Evolutionary conservation across 1,140 invertebrate species (phyloP).

Genomic region (Micrasema longulum): DNA sequence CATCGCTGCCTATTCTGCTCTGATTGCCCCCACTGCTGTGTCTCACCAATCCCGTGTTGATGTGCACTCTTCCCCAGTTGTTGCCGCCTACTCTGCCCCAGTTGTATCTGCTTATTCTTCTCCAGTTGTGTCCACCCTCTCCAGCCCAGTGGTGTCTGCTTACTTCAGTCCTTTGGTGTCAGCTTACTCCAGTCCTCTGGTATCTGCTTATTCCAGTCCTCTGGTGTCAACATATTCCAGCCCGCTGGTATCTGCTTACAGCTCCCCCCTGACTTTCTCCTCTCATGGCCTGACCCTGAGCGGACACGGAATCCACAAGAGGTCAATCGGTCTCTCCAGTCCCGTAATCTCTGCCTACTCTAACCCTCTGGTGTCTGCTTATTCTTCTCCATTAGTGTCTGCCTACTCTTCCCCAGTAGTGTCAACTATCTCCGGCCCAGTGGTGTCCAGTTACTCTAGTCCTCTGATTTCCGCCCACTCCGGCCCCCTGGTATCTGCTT

Average conservation of each 20-base stretch:
- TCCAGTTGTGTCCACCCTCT: conserved; percentile 49
- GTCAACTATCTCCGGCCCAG: conserved; percentile 42
- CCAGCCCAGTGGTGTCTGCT: conserved; percentile 52
- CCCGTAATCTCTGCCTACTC: conserved; percentile 29
- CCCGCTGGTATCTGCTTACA: too few species aligned
- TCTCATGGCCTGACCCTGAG: conserved; percentile 59
- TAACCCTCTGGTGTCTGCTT: conserved; percentile 49
- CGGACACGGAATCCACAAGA: conserved; percentile 55
- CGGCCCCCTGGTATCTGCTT: conserved; percentile 35
- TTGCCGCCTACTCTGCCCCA: conserved; percentile 36
- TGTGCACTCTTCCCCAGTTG: conserved; percentile 54
- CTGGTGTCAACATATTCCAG: conserved; percentile 35
- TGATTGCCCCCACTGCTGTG: conserved; percentile 51
- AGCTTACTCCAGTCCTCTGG: conserved; percentile 52
- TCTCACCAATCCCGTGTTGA: conserved; percentile 59
- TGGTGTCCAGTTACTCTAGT: conserved; percentile 37
- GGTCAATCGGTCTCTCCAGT: conserved; percentile 26
- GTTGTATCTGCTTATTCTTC: conserved; percentile 50
- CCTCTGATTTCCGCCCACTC: conserved; percentile 51
- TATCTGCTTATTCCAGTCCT: conserved; percentile 56
- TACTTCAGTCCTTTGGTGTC: conserved; percentile 55
- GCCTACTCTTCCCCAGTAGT: conserved; percentile 52
- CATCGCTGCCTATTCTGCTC: conserved; percentile 55
- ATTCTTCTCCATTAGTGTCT: conserved; percentile 53
- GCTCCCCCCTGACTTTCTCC: conserved; percentile 59